Percentiles rank a stretch among this genome's conserved stretches.
These are phyloP conservation scores for Chaenodraco wilsoni DNA, from an alignment of 2,797 vertebrate genomes.

Conservation along the genomic window DNA sequence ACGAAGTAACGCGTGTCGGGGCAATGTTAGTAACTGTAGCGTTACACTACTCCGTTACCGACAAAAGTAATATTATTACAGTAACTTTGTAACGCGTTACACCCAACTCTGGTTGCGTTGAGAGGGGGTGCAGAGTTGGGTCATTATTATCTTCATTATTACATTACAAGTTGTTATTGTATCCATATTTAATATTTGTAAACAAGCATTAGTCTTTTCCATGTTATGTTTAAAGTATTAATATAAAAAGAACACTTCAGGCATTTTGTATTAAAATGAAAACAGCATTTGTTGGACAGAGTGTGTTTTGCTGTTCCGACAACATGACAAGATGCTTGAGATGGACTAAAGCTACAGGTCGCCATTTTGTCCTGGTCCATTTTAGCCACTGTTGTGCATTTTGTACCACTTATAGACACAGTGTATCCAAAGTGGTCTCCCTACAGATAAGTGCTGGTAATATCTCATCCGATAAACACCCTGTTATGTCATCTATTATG, in stretches of 20 bases:
- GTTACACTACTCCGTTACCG: too few species aligned
- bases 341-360: constrained; percentile 22
- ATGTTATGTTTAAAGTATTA: neutral
- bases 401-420: constrained; percentile 33
- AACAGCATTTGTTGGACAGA: rapidly evolving
- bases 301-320: neutral
- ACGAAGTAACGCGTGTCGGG: too few species aligned
- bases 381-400: neutral
- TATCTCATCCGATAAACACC: constrained; percentile 69
- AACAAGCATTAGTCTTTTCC: neutral
- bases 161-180: neutral
- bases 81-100: too few species aligned
- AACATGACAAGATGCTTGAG: neutral
- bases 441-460: constrained; percentile 37
- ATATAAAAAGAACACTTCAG: neutral
- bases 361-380: constrained; percentile 34
- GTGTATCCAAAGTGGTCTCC: neutral
- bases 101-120: too few species aligned
- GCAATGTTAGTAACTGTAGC: too few species aligned
- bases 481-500: constrained; percentile 80
- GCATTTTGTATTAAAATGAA: too few species aligned
- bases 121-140: neutral
- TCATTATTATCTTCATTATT: neutral
- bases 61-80: too few species aligned
- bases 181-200: neutral